Evolutionary conservation across 2,113 vertebrate genomes (phyloP), one percentile per base, ranked within the genome.

Genomic region (Heterocephalus glaber): DNA sequence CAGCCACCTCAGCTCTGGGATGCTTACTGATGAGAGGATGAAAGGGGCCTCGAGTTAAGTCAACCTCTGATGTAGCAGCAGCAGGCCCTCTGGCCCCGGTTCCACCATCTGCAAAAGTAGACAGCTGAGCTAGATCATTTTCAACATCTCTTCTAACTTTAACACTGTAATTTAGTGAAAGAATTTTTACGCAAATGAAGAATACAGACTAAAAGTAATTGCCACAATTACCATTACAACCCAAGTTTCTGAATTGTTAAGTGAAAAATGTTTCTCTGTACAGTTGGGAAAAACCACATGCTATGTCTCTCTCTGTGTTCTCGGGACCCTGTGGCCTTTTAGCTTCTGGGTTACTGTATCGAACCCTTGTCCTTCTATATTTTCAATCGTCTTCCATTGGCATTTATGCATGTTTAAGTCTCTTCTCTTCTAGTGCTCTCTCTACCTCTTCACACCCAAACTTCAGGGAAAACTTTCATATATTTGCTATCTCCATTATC

Each of bases 121-220:
- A 16, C 44, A 82, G 74, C 24, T 33, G 17, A 90, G n/a, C 54
- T 47, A 60, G 4, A 52, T 44, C 35, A 68, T 47, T 60, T n/a
- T 82, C 35, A 82, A 24, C 1, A 0, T 82, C 52, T 68, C 66
- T 6, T 93, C 17, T 68, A 86, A 76, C 65, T 86, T 54, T 70
- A 76, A 60, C 61, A 35, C 33, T 63, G 38, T 77, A 41, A 89
- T 26, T 68, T 41, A n/a, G 63, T 5, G 52, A 63, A 82, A 63
- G 44, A 90, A 33, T 33, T 44, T 35, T 56, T 70, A 93, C 38
- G 66, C 44, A 41, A 35, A 38, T 19, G 66, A 76, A 85, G 54
- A 89, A 49, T 24, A 41, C n/a, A 93, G 24, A 70, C 44, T 41
- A 35, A 93, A 83, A 68, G 76, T 54, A 95, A 86, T 68, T 58